Evolutionary conservation across 1,140 invertebrate species (phyloP), one percentile per base, ranked within the genome.

Genomic region (Chironomus striatipennis): DNA sequence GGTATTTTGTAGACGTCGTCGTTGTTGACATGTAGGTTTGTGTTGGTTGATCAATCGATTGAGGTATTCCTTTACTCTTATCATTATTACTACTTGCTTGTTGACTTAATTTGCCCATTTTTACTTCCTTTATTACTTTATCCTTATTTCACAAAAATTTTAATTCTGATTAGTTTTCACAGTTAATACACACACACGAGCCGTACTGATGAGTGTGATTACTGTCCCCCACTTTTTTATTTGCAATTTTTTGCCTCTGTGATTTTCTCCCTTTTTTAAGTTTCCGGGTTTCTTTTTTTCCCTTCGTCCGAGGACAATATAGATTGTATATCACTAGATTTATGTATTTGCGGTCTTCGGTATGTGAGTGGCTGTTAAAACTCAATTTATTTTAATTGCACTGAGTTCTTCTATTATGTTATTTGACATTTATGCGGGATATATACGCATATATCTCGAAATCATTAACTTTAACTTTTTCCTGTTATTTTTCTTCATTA

Each of bases 71-170:
- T 20, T 20, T 70, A 17, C 17, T 57, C 12, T 57, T 57, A 15
- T 57, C 47, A n/a, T 5, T n/a, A 57, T 15, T 57, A n/a, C 47
- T n/a, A n/a, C 47, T 47, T 43, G 10, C 43, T 47, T 67, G 64
- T 67, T 67, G 64, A 17, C n/a, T 70, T 18, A 70, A 20, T 70
- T 70, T 70, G 10, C 65, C 65, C 65, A 70, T 70, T 57, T 57
- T 15, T 12, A 12, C 1, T 12, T 15, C 15, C 47, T 12, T 34
- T 34, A 2, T 34, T 34, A n/a, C 5, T 34, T 34, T 57, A 57
- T 57, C 7, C 4, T 20, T 15, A 20, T 20, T 18, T 5, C 64
- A 3, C 7, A 2, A 21, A 70, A 70, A 20, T 18, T 20, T 70
- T 70, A 10, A n/a, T 10, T n/a, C 47, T n/a, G 47, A 2, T 12